Evolutionary conservation across 2,113 vertebrate species (phyloP).

Genomic region (Tiliqua scincoides): DNA sequence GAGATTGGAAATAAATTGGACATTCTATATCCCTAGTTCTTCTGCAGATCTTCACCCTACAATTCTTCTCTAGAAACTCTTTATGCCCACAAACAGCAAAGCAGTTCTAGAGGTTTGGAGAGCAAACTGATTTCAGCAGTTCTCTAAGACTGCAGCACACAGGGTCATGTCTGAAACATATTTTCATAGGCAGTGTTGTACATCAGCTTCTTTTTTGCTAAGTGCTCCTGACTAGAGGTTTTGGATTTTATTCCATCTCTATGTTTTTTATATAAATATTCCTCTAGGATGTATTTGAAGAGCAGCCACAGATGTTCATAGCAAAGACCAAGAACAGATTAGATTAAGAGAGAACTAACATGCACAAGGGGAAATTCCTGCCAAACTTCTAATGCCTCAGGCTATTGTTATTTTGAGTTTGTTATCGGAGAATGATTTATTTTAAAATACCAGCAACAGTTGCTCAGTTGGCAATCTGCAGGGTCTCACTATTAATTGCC

Average conservation of each 20-base stretch:
- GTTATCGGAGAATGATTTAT: conserved; percentile 23
- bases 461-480: conserved; percentile 23
- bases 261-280: conserved; percentile 16
- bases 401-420: conserved; percentile 31
- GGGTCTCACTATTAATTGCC: background rate
- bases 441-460: conserved; percentile 21
- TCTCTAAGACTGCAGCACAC: background rate
- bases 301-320: conserved; percentile 26
- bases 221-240: conserved; percentile 36
- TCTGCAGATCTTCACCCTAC: background rate
- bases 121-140: background rate
- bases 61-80: background rate
- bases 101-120: background rate
- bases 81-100: background rate
- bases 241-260: conserved; percentile 27
- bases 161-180: conserved; percentile 3
- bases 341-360: conserved; percentile 24
- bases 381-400: conserved; percentile 31
- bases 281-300: conserved; percentile 5
- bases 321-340: conserved; percentile 33
- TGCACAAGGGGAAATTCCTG: conserved; percentile 34
- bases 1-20: background rate
- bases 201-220: conserved; percentile 10
- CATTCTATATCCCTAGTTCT: background rate
- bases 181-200: background rate